phyloP scores from a whole-genome alignment of 2,797 vertebrate species.

The Antrozous pallidus region DNA sequence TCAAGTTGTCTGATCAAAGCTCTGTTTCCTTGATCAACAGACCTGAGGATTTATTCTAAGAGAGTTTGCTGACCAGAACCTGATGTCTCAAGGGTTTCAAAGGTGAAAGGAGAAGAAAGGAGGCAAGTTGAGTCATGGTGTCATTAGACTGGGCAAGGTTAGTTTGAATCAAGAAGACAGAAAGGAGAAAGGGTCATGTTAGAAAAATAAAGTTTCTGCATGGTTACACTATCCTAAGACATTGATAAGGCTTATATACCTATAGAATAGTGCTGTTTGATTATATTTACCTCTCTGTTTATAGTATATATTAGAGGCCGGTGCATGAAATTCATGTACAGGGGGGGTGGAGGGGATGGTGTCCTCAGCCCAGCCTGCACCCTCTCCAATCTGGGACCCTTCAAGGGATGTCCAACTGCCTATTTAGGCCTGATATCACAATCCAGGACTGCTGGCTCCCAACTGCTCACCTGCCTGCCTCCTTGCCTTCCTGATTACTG shows the following conservation, averaged over 20 bases:
- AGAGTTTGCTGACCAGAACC: not conserved
- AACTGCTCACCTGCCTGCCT: too few species aligned
- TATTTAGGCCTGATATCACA: too few species aligned
- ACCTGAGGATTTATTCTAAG: not conserved
- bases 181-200: not conserved
- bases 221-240: not conserved
- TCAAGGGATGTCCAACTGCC: too few species aligned
- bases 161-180: not conserved
- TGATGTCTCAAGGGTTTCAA: not conserved
- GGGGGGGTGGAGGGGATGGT: too few species aligned
- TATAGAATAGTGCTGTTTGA: not conserved
- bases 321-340: too few species aligned
- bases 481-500: too few species aligned
- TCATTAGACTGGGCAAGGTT: not conserved
- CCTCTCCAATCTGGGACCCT: too few species aligned
- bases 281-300: not conserved
- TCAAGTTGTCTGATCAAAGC: not conserved
- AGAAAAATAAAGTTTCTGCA: not conserved
- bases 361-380: too few species aligned
- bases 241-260: not conserved
- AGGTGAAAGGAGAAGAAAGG: not conserved
- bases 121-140: not conserved
- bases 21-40: not conserved
- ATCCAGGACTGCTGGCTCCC: too few species aligned
- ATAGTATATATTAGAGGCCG: too few species aligned